Evolutionary conservation across 2,113 vertebrate genomes (phyloP), one percentile per base, ranked within the genome.

Genomic region (Platysteira castanea): DNA sequence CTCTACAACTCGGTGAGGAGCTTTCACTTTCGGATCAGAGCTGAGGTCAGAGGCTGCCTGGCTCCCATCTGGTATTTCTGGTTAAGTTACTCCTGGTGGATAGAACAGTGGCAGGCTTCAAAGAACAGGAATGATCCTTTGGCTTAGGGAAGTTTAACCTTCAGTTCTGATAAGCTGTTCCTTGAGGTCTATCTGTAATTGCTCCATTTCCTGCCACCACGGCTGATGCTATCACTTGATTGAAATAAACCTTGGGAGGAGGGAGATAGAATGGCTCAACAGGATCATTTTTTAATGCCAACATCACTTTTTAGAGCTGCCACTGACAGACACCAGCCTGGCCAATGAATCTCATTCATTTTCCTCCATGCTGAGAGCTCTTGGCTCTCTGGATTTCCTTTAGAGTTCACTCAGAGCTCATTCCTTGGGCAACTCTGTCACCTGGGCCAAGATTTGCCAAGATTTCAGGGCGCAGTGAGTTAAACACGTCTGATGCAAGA

Each of bases 121-220:
- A 92, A 88, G 90, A 44, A 30, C 83, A 86, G 73, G 50, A 95
- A 67, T 22, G 76, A 92, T 86, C 83, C 56, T 91, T 81, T 31
- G 74, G 74, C 94, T 86, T 78, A 59, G 47, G 59, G 31, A 81
- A 86, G 86, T 86, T 89, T 90, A 95, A 87, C 86, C 77, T 94
- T 71, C 84, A 64, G 14, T 44, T 52, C 73, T 65, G 87, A 95
- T 92, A 90, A 94, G 86, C 91, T 52, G 68, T 68, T 97, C 89
- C 84, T 92, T 95, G 81, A 92, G 79, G 87, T 87, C 87, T 95
- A 57, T 92, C 89, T 96, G 81, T 84, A 95, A 95, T 87, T 92
- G 96, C 77, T 95, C 77, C 80, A 82, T 91, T 97, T 94, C 93
- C 95, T 91, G 63, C 64, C 77, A n/a, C 91, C 60, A 28, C 2